Evolutionary conservation across 2,888 invertebrate genomes (phyloP), one percentile per base, ranked within the genome.

Genomic region (Pelosia muscerda): DNA sequence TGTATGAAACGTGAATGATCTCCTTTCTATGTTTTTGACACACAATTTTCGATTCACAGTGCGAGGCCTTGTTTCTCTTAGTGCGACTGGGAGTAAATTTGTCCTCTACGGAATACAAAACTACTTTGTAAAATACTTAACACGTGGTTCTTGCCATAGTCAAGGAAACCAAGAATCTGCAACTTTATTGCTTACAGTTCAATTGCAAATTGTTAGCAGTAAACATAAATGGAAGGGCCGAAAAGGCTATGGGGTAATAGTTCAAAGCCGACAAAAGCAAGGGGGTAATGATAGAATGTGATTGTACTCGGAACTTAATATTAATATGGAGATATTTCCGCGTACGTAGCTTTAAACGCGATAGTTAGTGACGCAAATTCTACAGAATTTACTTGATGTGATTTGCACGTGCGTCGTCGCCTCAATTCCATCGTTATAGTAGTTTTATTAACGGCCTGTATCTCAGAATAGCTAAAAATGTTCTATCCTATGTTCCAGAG

Each of bases 321-420:
- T 49, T 49, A n/a, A 49, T 49, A n/a, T 49, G 1, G 19, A 42
- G 42, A 49, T 49, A n/a, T 49, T 49, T 49, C 49, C 49, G 49
- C n/a, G 49, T 49, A 49, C 55, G 55, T 25, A 25, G 55, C 13
- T 25, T 23, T 25, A 15, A 55, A 31, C 22, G 28, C n/a, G 19
- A 58, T 31, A 31, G 31, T 58, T 58, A 58, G n/a, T 58, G 31
- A 58, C 58, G 31, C 28, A 55, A 55, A 55, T 55, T 55, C 23
- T 55, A 2, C 55, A 55, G 55, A 26, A 55, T 26, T 55, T 6
- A 26, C 55, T 55, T 55, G 15, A 55, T 55, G 25, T 55, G 25
- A 26, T 26, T 55, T 25, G 55, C 23, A 15, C 55, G 25, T 25
- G 55, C 23, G 55, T 13, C 55, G 55, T 68, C 23, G 26, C 13